Conservation (phyloP, 2,888 invertebrate genomes). For the Drosophila koepferae region DNA sequence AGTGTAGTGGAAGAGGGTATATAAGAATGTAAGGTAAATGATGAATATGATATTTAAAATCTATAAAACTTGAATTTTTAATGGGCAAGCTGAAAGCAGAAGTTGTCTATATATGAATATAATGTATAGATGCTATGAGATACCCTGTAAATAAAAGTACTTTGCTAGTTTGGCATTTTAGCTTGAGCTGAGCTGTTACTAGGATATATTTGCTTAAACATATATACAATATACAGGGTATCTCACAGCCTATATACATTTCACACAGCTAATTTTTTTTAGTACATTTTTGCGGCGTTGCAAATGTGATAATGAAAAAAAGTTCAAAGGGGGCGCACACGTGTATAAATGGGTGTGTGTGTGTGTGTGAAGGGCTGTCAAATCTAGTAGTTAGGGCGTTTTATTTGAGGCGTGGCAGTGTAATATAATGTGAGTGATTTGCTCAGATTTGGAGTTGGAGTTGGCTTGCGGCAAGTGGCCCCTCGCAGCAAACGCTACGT, state of each 20-base stretch:
- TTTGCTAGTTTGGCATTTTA: neutral
- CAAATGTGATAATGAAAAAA: conserved; percentile 39
- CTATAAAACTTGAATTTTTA: neutral
- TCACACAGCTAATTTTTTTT: neutral
- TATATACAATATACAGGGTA: neutral
- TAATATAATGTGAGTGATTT: conserved; percentile 46
- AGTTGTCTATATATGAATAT: neutral
- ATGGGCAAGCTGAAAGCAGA: neutral
- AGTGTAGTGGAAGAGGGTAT: neutral
- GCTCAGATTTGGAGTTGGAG: conserved; percentile 23
- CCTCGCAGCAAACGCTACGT: neutral
- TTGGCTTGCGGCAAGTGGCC: neutral
- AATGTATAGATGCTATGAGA: too few species aligned
- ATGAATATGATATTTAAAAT: too few species aligned
- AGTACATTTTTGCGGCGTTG: conserved; percentile 15
- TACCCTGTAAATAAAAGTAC: neutral
- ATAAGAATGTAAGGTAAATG: neutral
- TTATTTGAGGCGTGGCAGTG: conserved; percentile 1
- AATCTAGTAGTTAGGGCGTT: conserved; percentile 34
- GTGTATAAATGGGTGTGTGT: neutral
- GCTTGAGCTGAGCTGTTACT: neutral
- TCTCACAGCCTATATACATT: neutral
- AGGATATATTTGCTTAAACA: neutral
- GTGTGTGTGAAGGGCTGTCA: neutral
- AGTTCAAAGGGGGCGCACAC: conserved; percentile 17